Evolutionary conservation across 2,888 invertebrate genomes (phyloP), one percentile per base, ranked within the genome.

Genomic region (Chouioia cunea): DNA sequence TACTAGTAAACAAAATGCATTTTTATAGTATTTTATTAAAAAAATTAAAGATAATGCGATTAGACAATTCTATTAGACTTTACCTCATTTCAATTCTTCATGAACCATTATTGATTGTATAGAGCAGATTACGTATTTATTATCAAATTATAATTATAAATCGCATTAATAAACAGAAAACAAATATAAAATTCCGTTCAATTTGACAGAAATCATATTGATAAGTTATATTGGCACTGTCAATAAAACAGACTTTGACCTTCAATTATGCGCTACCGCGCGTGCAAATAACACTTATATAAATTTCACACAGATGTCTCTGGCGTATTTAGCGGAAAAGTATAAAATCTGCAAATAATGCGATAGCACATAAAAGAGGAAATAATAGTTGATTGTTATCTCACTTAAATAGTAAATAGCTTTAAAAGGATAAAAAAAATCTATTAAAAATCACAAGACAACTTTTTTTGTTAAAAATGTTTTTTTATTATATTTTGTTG

Each of bases 201-300:
- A 76, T 58, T 70, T 77, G 77, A 76, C 78, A 80, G 72, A 76
- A 74, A 68, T 67, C 70, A 76, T 71, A 71, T 76, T 78, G 73
- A 68, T 73, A 71, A 70, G 60, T 22, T 47, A 52, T 65, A 43
- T 56, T 15, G 12, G n/a, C 20, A 65, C 36, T 63, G 71, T 68
- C 68, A 67, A 62, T 70, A 71, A 73, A 68, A 68, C 56, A 62
- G 20, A 60, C 57, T 60, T 52, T 54, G 57, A 65, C 56, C 52
- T 62, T 59, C 59, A 46, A 56, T 0, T 10, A 10, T 16, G 20
- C 1, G 15, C 6, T 4, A n/a, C n/a, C 48, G 27, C 48, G 27
- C 48, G 60, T 22, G 15, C 8, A 6, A 52, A 52, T 18, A n/a
- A n/a, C n/a, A n/a, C n/a, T n/a, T 27, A 27, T 27, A 47, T 16